Conservation (phyloP, 2,888 invertebrate genomes). For the Priocnemis perturbator region DNA sequence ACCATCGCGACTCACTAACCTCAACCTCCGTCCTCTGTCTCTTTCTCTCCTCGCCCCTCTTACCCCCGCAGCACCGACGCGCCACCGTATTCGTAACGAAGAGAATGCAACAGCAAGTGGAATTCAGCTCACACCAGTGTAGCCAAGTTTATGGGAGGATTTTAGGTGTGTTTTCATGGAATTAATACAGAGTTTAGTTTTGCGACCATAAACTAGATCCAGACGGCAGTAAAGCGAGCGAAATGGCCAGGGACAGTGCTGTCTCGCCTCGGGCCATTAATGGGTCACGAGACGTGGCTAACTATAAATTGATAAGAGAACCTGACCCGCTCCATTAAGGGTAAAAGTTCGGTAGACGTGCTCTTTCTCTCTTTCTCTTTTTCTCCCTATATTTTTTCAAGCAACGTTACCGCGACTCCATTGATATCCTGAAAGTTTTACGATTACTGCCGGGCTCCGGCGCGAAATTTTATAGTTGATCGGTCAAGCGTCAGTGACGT, state of each 20-base stretch:
- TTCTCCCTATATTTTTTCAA: conserved; percentile 21
- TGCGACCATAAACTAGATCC: conserved; percentile 69
- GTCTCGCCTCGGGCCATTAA: conserved; percentile 66
- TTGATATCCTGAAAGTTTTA: conserved; percentile 25
- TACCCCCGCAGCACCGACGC: not conserved
- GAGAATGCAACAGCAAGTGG: conserved; percentile 48
- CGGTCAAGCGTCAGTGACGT: too few relatives aligned
- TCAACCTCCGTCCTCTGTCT: not conserved
- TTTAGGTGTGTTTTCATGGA: conserved; percentile 70
- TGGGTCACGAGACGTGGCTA: conserved; percentile 67
- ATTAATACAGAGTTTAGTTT: conserved; percentile 71
- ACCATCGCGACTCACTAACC: conserved; percentile 10
- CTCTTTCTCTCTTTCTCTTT: conserved; percentile 4
- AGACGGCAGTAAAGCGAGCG: conserved; percentile 68
- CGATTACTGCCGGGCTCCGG: not conserved
- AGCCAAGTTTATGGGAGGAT: conserved; percentile 57
- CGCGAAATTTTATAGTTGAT: too few relatives aligned
- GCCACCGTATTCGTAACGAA: conserved; percentile 11
- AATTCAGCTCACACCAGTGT: conserved; percentile 48
- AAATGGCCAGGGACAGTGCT: conserved; percentile 65
- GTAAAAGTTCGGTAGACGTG: conserved; percentile 43
- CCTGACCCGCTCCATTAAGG: conserved; percentile 57
- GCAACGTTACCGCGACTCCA: conserved; percentile 12
- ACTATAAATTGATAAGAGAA: conserved; percentile 67
- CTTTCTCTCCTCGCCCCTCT: conserved; percentile 2